phyloP scores from a whole-genome alignment of 1,140 invertebrate species.

The Drosophila sechellia region DNA sequence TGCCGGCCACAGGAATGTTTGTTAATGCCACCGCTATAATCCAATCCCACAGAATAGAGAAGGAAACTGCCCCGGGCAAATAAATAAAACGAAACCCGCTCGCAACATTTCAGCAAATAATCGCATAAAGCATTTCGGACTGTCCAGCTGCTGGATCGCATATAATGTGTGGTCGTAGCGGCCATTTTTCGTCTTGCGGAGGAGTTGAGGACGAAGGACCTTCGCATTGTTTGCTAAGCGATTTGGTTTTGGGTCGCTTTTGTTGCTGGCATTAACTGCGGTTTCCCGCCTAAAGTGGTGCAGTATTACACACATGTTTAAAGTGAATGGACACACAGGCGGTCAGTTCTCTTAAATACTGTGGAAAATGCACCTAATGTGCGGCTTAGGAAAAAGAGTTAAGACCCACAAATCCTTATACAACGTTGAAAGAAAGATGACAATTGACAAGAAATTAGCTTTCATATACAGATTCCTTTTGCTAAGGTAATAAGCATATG shows the following conservation, averaged over 20 bases:
- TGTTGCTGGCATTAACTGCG: constrained; percentile 66
- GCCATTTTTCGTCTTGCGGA: neutral
- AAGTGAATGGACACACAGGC: constrained; percentile 59
- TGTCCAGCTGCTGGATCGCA: constrained; percentile 70
- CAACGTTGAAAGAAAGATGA: no score
- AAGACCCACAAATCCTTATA: no score
- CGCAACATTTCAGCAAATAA: constrained; percentile 80
- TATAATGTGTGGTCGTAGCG: constrained; percentile 54
- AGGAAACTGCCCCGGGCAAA: constrained; percentile 44
- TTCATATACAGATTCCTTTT: no score
- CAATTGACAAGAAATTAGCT: no score
- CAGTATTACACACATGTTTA: constrained; percentile 42
- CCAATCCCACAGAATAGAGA: constrained; percentile 4
- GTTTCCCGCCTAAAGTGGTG: constrained; percentile 15
- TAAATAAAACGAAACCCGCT: constrained; percentile 74
- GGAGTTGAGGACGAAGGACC: no score
- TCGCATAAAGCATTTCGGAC: constrained; percentile 78
- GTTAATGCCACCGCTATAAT: constrained; percentile 30
- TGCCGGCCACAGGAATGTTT: constrained; percentile 69
- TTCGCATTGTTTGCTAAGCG: constrained; percentile 77
- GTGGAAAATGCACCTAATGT: neutral
- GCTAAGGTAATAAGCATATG: neutral
- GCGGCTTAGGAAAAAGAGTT: no score
- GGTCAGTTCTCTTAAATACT: constrained; percentile 33
- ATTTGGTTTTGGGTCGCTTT: constrained; percentile 59